These are phyloP conservation scores for Enteromius mattozi DNA, from an alignment of 2,797 vertebrate species.

Conservation along the genomic window DNA sequence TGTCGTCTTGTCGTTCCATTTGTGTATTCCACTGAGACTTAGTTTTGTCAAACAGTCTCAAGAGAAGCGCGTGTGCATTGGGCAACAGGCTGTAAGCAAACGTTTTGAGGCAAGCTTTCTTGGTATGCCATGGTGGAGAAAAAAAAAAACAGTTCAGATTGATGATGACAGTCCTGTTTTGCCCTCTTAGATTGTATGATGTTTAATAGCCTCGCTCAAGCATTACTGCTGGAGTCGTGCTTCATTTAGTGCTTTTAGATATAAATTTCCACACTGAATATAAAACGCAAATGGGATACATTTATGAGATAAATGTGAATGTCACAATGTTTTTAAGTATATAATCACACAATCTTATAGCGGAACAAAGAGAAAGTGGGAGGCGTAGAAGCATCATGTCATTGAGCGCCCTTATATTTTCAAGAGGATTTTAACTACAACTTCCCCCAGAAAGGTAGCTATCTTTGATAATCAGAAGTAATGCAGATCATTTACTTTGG, in stretches of 20 bases:
- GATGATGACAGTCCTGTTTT: not conserved
- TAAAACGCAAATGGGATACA: not conserved
- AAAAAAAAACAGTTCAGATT: not conserved
- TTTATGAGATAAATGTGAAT: not conserved
- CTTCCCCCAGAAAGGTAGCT: not conserved
- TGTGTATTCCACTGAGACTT: conserved; percentile 30
- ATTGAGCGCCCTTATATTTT: not conserved
- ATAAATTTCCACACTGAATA: not conserved
- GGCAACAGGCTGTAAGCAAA: conserved; percentile 4
- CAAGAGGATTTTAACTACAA: not conserved
- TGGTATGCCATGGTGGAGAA: not conserved
- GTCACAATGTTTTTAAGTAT: conserved; percentile 1
- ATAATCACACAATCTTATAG: not conserved
- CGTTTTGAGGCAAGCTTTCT: not conserved
- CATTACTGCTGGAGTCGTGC: not conserved
- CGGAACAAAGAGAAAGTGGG: not conserved
- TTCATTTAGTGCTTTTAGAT: conserved; percentile 13
- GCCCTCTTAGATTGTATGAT: not conserved
- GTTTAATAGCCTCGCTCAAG: not conserved
- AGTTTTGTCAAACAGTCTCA: conserved; percentile 18
- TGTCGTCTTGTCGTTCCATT: conserved; percentile 10
- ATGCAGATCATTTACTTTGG: not conserved
- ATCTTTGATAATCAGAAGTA: not conserved
- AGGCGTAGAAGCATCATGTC: too few species aligned
- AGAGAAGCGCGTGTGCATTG: not conserved